phyloP scores from a whole-genome alignment of 2,113 vertebrate genomes.

The Sinocyclocheilus grahami region DNA sequence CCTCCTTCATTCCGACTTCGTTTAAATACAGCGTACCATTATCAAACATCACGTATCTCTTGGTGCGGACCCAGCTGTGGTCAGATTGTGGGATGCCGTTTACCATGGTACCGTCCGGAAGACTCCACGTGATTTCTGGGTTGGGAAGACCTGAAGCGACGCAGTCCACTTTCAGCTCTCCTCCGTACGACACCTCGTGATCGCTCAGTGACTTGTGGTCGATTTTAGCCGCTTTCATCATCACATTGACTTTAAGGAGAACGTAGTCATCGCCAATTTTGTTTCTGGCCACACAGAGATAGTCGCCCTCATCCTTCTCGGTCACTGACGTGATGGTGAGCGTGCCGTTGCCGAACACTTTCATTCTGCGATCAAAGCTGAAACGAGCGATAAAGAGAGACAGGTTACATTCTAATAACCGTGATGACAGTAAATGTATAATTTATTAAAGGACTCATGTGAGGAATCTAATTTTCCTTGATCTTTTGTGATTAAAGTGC shows the following conservation, averaged over 20 bases:
- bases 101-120: slow-evolving; percentile 90
- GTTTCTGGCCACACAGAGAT: slow-evolving; percentile 90
- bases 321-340: slow-evolving; percentile 81
- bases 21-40: slow-evolving; percentile 92
- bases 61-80: slow-evolving; percentile 71
- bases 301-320: slow-evolving; percentile 88
- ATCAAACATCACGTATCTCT: slow-evolving; percentile 84
- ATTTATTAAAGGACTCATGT: not conserved
- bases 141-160: slow-evolving; percentile 88
- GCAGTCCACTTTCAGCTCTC: slow-evolving; percentile 88
- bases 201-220: slow-evolving; percentile 76
- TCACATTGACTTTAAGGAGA: slow-evolving; percentile 83
- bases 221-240: slow-evolving; percentile 86
- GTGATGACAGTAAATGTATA: not conserved
- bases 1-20: slow-evolving; percentile 81
- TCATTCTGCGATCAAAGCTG: slow-evolving; percentile 82
- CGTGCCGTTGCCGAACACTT: slow-evolving; percentile 85
- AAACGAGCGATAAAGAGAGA: not conserved
- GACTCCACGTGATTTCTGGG: slow-evolving; percentile 88
- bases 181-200: slow-evolving; percentile 82
- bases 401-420: not conserved
- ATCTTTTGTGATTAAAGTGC: not conserved
- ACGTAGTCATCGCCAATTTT: slow-evolving; percentile 86
- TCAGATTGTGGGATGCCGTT: slow-evolving; percentile 81
- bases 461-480: no score